Conservation (phyloP, 2,113 vertebrate genomes). For the Dissostichus mawsoni region DNA sequence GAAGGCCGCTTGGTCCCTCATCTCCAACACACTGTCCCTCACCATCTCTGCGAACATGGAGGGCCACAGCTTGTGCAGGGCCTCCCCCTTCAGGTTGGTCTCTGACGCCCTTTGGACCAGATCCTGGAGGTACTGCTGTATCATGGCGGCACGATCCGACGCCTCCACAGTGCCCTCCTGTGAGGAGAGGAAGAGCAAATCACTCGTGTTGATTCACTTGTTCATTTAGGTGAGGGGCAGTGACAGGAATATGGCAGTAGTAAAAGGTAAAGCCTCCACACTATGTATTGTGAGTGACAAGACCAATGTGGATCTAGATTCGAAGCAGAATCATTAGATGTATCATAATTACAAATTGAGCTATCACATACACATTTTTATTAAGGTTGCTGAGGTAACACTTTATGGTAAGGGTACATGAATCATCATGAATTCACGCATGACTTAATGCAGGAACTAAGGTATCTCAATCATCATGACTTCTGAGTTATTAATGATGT, state of each 20-base stretch:
- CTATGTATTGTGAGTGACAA: no score
- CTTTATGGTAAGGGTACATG: no score
- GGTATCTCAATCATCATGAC: no score
- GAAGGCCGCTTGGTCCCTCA: slow-evolving; percentile 88
- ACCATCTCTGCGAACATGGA: slow-evolving; percentile 96
- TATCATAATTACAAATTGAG: neutral
- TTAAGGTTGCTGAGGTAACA: no score
- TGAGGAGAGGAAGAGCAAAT: slow-evolving; percentile 16
- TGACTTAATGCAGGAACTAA: no score
- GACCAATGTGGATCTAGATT: neutral
- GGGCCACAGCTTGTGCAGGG: slow-evolving; percentile 96
- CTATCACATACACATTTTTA: neutral
- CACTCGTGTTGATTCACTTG: neutral
- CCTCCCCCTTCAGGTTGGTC: slow-evolving; percentile 92
- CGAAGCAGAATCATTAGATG: neutral
- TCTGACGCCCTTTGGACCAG: slow-evolving; percentile 89
- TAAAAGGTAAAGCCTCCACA: neutral
- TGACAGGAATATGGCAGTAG: neutral
- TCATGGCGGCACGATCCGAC: slow-evolving; percentile 62
- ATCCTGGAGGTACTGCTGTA: slow-evolving; percentile 88
- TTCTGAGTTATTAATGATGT: no score
- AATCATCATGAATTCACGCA: no score
- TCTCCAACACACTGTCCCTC: slow-evolving; percentile 92
- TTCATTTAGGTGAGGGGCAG: neutral
- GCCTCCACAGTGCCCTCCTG: slow-evolving; percentile 78